Evolutionary conservation across 2,113 vertebrate genomes (phyloP), one percentile per base, ranked within the genome.

Genomic region (Nothobranchius furzeri): DNA sequence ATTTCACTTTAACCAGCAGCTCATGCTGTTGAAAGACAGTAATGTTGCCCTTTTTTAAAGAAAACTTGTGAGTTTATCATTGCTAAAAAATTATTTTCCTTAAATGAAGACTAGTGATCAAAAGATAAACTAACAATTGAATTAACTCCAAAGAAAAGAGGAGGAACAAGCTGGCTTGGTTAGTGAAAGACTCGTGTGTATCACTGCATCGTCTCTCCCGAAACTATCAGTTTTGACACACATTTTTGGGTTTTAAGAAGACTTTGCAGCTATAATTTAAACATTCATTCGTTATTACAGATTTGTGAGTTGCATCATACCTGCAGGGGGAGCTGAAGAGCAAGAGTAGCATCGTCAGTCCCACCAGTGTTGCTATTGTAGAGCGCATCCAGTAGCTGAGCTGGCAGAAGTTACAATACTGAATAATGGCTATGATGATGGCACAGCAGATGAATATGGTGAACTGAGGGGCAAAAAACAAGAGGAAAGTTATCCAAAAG

Each of bases 371-470:
- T 4, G 96, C 96, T 40, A 99, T 76, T n/a, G 93, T 85, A 1
- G 97, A 99, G 25, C 97, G 92, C 94, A 99, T 97, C 98, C 98
- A 99, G 91, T 96, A 98, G 91, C 96, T 97, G 60, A 99, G 95
- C 88, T 99, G 97, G 91, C 98, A 99, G 92, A 98, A 99, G 92
- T 98, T 99, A 83, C 96, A 99, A 91, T 97, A 98, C 85, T 99
- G 97, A 81, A 98, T 95, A 30, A 98, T 94, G 0, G 95, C 92
- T 60, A 98, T 95, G 83, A 97, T 94, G 76, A 94, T 85, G 0
- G 96, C 95, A 0, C 95, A 96, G 82, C 95, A 96, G 86, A 95
- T 92, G 78, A 98, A 96, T 93, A 95, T 93, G 25, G 92, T 94
- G 75, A 94, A 92, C 98, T 99, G 90, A 45, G 2, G 59, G 8